Evolutionary conservation across 2,113 vertebrate genomes (phyloP), one percentile per base, ranked within the genome.

Genomic region (Sylvilagus bachmani): DNA sequence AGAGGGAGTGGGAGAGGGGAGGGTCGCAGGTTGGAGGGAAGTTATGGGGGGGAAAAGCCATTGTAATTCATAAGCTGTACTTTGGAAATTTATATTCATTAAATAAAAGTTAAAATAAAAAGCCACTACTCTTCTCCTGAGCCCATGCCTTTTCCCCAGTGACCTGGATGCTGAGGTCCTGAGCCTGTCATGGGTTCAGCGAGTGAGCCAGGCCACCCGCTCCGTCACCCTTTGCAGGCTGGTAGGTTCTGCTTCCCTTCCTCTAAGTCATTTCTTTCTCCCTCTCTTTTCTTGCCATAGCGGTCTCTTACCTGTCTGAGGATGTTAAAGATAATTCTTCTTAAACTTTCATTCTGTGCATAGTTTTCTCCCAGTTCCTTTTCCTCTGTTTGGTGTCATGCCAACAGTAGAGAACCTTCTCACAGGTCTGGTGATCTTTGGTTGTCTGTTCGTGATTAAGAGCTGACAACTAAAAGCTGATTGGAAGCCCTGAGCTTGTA

Each of bases 301-400:
- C n/a, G 86, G 38, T 92, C 36, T 83, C 31, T 77, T 19, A 55
- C 38, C 38, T 38, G 38, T 66, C 25, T 74, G n/a, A 88, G 31
- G 87, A 71, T 87, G 69, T 71, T 80, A 86, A 93, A 67, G 44
- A n/a, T 67, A 67, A 38, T 75, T 92, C 89, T n/a, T 69, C n/a
- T 33, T 73, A 78, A 79, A 6, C 13, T 91, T 83, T 13, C 67
- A 89, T 95, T 49, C 33, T 13, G 75, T 92, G 55, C 29, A n/a
- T 94, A 38, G 21, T 82, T 79, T 89, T n/a, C 61, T 87, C 86
- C 29, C 36, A 80, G 71, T 73, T 92, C 27, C 29, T 71, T 82
- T 84, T 17, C 49, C 70, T 38, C 38, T 38, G 0, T 67, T 93
- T 91, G 53, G 6, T 62, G 10, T 74, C 55, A 12, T 94, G 36